Evolutionary conservation across 2,888 invertebrate species (phyloP), one percentile per base, ranked within the genome.

Genomic region (Drosophila nigricruria): DNA sequence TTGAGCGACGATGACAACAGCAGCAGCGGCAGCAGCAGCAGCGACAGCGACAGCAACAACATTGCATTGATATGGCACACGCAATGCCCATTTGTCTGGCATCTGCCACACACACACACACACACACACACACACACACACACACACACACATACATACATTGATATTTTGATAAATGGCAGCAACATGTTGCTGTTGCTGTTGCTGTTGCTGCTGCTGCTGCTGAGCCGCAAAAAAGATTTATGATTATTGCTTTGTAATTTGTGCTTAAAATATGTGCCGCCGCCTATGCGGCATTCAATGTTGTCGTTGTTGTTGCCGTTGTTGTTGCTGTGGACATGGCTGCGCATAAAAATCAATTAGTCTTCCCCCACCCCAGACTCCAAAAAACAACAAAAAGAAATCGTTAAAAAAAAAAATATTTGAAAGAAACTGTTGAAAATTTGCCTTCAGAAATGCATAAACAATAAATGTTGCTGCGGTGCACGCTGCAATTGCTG

Each of bases 201-300:
- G 62, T 68, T 70, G 69, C 25, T 43, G 45, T 23, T 43, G 43
- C 23, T 43, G 20, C 25, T 67, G 68, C 61, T 70, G 76, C 62
- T 59, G 74, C 54, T 69, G 81, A 86, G 88, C 88, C 85, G 88
- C 86, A 86, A 86, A 87, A 82, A 83, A 86, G 86, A 86, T 86
- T 86, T 86, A 86, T 86, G 86, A 88, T 86, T 86, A 86, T 86
- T 86, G 86, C 86, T 83, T 87, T 88, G 86, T 86, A 86, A 86
- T 86, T 86, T 86, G 86, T 88, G 86, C 74, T 85, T 86, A 86
- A 86, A 86, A 88, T 87, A 88, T 86, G 82, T 85, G 83, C 83
- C 85, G 85, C 83, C 83, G 85, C 83, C 83, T 73, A 70, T 79
- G 78, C 66, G 34, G 62, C 65, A 62, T n/a, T 62, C 43, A 12